Evolutionary conservation across 2,888 invertebrate species (phyloP).

Genomic region (Allygus modestus): DNA sequence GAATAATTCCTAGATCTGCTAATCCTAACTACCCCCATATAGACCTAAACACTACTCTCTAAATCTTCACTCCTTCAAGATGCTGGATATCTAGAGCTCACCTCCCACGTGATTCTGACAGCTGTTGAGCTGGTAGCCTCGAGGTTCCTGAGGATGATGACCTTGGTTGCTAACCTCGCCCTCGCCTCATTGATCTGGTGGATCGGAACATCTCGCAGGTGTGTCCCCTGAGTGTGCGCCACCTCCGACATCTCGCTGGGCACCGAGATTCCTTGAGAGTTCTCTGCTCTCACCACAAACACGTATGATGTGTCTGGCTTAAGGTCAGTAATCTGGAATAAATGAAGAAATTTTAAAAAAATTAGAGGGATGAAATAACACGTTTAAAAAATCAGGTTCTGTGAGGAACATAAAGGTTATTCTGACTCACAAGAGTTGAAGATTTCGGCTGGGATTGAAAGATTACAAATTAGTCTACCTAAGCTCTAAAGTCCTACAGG

Average conservation of each 20-base stretch:
- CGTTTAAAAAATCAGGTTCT: background rate
- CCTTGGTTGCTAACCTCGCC: conserved; percentile 86
- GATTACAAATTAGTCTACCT: too few relatives aligned
- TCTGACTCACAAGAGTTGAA: too few relatives aligned
- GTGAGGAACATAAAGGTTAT: too few relatives aligned
- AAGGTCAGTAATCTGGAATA: conserved; percentile 79
- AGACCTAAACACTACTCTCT: too few relatives aligned
- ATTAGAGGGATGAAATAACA: background rate
- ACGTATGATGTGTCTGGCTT: conserved; percentile 90
- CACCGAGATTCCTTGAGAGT: conserved; percentile 89
- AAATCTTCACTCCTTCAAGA: too few relatives aligned
- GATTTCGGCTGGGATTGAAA: too few relatives aligned
- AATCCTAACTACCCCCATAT: too few relatives aligned
- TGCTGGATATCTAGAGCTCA: conserved; percentile 74
- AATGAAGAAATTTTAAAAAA: background rate
- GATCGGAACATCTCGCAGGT: conserved; percentile 80
- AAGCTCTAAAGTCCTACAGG: too few relatives aligned
- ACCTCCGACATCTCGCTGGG: conserved; percentile 87
- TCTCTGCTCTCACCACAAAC: conserved; percentile 91
- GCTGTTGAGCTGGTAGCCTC: conserved; percentile 86
- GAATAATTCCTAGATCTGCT: too few relatives aligned
- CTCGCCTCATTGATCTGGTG: conserved; percentile 88
- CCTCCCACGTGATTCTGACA: conserved; percentile 89
- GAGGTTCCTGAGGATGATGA: conserved; percentile 83
- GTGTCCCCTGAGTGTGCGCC: conserved; percentile 82